Evolutionary conservation across 1,140 invertebrate genomes (phyloP).

Genomic region (Drosophila arizonae): DNA sequence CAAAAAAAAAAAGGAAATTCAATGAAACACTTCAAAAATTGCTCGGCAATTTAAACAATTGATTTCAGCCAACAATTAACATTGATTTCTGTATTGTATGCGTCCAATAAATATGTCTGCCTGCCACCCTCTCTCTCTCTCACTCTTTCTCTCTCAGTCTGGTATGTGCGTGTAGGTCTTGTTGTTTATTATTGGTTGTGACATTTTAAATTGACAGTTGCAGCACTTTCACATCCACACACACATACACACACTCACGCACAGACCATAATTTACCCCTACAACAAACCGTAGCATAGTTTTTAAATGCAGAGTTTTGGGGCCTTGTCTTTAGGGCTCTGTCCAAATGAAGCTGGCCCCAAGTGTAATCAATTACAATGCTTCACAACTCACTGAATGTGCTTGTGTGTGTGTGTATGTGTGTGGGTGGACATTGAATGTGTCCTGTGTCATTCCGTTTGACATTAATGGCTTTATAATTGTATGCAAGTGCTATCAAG

Average conservation of each 20-base stretch:
- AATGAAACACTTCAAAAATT: constrained; percentile 34
- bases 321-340: constrained; percentile 4
- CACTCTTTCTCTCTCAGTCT: too few species aligned
- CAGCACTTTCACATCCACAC: constrained; percentile 6
- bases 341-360: constrained; percentile 46
- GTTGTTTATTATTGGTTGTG: constrained; percentile 47
- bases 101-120: constrained; percentile 6
- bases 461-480: constrained; percentile 56
- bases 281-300: constrained; percentile 38
- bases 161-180: not conserved
- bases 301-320: constrained; percentile 42
- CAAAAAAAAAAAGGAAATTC: constrained; percentile 42
- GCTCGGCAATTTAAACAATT: constrained; percentile 43
- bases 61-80: constrained; percentile 52
- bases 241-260: not conserved
- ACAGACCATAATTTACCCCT: constrained; percentile 1
- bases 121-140: not conserved
- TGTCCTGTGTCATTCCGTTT: constrained; percentile 32
- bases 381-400: constrained; percentile 1
- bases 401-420: not conserved
- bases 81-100: constrained; percentile 37
- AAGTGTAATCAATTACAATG: constrained; percentile 60
- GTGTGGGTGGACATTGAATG: constrained; percentile 18
- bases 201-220: constrained; percentile 56
- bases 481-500: constrained; percentile 29